Percentiles rank a stretch among this genome's conserved stretches.
phyloP scores from a whole-genome alignment of 2,113 vertebrate species.

The Hippoglossus stenolepis region DNA sequence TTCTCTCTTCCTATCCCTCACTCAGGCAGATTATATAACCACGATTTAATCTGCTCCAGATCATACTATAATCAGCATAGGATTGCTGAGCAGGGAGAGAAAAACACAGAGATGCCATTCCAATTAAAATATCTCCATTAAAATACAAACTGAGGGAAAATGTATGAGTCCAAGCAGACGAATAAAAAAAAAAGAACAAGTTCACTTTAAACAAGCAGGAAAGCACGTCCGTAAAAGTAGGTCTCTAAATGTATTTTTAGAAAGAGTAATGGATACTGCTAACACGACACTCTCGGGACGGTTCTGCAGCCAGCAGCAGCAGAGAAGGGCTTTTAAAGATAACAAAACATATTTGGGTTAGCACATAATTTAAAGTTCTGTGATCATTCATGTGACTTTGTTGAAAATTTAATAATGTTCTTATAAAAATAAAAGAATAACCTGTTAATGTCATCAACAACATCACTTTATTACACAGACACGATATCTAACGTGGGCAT shows the following conservation, averaged over 20 bases:
- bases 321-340: background rate
- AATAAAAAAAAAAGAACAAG: background rate
- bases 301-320: background rate
- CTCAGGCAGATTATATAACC: conserved; percentile 64
- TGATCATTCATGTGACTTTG: too few species aligned
- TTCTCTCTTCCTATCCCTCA: conserved; percentile 28
- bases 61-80: conserved; percentile 56
- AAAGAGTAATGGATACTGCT: conserved; percentile 18
- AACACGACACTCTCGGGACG: background rate
- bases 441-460: too few species aligned
- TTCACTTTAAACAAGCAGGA: background rate
- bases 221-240: conserved; percentile 4
- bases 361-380: background rate
- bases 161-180: background rate
- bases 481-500: too few species aligned
- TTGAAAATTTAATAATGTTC: too few species aligned
- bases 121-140: too few species aligned
- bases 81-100: conserved; percentile 3
- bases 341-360: background rate
- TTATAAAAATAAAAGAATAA: too few species aligned
- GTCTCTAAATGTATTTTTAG: conserved; percentile 47
- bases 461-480: too few species aligned
- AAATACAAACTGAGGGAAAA: background rate
- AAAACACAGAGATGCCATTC: background rate
- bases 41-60: conserved; percentile 72